Evolutionary conservation across 2,888 invertebrate species (phyloP), one percentile per base, ranked within the genome.

Genomic region (Noctua janthe): DNA sequence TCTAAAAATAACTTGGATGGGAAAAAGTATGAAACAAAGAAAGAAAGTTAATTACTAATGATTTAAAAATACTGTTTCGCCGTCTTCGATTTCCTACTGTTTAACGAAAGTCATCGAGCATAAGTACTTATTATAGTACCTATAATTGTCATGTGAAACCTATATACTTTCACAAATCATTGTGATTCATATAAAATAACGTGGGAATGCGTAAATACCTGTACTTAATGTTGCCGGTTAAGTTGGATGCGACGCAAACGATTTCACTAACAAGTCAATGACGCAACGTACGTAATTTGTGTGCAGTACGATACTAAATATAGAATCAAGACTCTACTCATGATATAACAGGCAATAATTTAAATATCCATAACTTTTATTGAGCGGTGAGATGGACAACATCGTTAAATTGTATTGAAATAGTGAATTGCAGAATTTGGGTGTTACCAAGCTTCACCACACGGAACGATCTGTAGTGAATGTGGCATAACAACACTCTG

Each of bases 81-180:
- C 35, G 11, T 51, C 56, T 66, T 47, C 6, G 17, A 66, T 54
- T 84, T 70, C 59, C 66, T 62, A 47, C 5, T 71, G 20, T 78
- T 69, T 10, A 76, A 49, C n/a, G 59, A 77, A 74, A 76, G 76
- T 17, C 8, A 64, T 71, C 51, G 74, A 80, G 59, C 64, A 29
- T 29, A 43, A 51, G 20, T 81, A 62, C 2, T 49, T 71, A 71
- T 62, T 69, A 66, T 5, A 69, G 69, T 64, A 29, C 29, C 29
- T 29, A 17, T 81, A 82, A 85, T 85, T 76, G 76, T 84, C 85
- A 83, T 85, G 87, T 74, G 87, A 86, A 87, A 69, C 47, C 66
- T 71, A 74, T 76, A 79, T 74, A 73, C 88, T 88, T 88, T 88
- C 88, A 80, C 87, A 79, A 76, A 82, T 78, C 86, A 87, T 87